These are phyloP conservation scores for Ormyrus labotus DNA, from an alignment of 2,888 invertebrate genomes.

Conservation along the genomic window DNA sequence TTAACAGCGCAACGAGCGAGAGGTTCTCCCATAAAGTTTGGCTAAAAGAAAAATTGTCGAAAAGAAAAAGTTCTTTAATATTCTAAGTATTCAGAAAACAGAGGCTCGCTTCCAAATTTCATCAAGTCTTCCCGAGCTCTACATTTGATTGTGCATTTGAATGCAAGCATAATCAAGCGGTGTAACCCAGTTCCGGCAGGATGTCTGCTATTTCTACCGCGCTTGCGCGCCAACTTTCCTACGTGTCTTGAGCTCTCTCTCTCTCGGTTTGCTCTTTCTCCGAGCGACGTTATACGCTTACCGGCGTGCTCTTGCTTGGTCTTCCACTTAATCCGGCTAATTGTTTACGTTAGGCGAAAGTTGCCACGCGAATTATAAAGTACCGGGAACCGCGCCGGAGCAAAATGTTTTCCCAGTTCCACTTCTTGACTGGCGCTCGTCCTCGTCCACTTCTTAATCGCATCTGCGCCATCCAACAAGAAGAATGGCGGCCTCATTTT, in stretches of 20 bases:
- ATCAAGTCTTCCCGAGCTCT: no score
- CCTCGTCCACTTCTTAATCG: conserved; percentile 62
- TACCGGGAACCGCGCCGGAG: conserved; percentile 23
- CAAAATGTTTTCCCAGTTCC: conserved; percentile 19
- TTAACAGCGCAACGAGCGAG: no score
- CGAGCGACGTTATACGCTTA: background rate
- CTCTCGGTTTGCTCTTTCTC: background rate
- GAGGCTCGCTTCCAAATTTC: no score
- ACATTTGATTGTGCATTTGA: background rate
- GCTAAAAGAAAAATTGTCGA: no score
- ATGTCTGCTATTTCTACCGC: conserved; percentile 20
- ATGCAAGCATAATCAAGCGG: conserved; percentile 32
- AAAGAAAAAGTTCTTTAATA: no score
- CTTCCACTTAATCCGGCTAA: conserved; percentile 70
- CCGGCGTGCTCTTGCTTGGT: conserved; percentile 12
- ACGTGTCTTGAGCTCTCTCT: conserved; percentile 6
- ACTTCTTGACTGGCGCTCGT: conserved; percentile 30
- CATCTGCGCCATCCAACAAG: conserved; percentile 60
- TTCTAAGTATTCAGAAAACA: no score
- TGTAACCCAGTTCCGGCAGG: conserved; percentile 41
- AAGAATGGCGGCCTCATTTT: conserved; percentile 69
- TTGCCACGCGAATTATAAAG: conserved; percentile 71
- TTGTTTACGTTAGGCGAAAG: conserved; percentile 72
- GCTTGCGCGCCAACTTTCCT: conserved; percentile 23
- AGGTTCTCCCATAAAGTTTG: no score